phyloP scores from a whole-genome alignment of 2,888 invertebrate genomes.

The Xestia sexstrigata region DNA sequence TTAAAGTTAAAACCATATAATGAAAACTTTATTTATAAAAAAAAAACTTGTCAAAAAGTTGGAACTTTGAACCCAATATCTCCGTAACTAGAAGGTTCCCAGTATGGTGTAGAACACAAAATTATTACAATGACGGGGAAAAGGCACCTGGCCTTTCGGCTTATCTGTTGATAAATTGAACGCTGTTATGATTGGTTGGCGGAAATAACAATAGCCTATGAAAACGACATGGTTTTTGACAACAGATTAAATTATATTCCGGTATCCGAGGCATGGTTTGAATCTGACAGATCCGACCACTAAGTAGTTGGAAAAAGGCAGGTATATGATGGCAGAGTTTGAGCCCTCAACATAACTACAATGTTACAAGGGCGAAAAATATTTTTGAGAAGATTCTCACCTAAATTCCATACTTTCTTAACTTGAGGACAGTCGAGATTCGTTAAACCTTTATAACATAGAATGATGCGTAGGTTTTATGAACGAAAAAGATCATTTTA shows the following conservation, averaged over 20 bases:
- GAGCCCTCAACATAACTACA: neutral
- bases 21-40: too few species aligned
- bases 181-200: neutral
- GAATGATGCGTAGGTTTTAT: slow-evolving; percentile 7
- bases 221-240: neutral
- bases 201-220: neutral
- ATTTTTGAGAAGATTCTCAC: neutral
- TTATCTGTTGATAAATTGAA: neutral
- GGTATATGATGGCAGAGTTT: neutral
- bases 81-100: too few species aligned
- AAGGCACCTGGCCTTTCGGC: too few species aligned
- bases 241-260: neutral
- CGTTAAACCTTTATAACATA: slow-evolving; percentile 19
- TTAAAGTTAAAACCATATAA: too few species aligned
- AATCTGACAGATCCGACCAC: neutral
- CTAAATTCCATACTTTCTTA: neutral
- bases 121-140: too few species aligned
- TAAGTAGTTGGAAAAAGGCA: neutral
- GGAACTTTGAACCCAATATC: too few species aligned
- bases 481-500: slow-evolving; percentile 3
- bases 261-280: neutral
- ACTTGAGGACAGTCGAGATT: neutral
- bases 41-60: too few species aligned
- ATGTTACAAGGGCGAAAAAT: neutral
- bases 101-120: too few species aligned